Conservation (phyloP, 2,888 invertebrate species). For the Caenorhabditis becei region DNA sequence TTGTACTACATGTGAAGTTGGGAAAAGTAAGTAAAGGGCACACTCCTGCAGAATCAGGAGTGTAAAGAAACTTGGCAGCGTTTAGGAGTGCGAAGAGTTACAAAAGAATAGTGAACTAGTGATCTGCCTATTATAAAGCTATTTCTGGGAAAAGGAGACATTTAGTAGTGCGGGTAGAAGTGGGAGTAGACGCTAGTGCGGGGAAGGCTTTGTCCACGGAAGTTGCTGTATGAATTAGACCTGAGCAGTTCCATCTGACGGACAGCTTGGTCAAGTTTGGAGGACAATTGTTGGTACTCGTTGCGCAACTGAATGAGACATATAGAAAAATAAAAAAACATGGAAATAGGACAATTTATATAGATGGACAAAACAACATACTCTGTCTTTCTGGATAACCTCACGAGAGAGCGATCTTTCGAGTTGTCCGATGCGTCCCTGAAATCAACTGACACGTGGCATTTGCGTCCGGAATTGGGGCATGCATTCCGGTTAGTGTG, state of each 20-base stretch:
- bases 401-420: conserved; percentile 81
- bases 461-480: conserved; percentile 22
- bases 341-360: background rate
- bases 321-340: conserved; percentile 14
- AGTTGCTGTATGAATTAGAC: conserved; percentile 75
- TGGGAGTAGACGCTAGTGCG: conserved; percentile 80
- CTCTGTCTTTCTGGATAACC: conserved; percentile 79
- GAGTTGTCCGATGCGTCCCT: conserved; percentile 80
- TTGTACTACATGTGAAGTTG: no score
- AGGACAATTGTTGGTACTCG: conserved; percentile 78
- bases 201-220: conserved; percentile 74
- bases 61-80: conserved; percentile 30
- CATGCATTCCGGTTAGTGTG: conserved; percentile 60
- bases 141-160: conserved; percentile 13
- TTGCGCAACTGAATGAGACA: conserved; percentile 76
- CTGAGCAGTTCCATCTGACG: conserved; percentile 81
- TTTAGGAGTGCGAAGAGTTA: conserved; percentile 35
- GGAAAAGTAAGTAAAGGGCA: background rate
- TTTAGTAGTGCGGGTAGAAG: conserved; percentile 81
- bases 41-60: conserved; percentile 64
- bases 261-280: conserved; percentile 79
- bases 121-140: no score
- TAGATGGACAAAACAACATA: conserved; percentile 64
- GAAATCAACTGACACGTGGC: conserved; percentile 63
- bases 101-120: conserved; percentile 1